A percentile compares a stretch with the other conserved stretches of the same genome.
These are phyloP conservation scores for Sitobion miscanthi DNA, from an alignment of 1,140 invertebrate genomes.

Conservation along the genomic window DNA sequence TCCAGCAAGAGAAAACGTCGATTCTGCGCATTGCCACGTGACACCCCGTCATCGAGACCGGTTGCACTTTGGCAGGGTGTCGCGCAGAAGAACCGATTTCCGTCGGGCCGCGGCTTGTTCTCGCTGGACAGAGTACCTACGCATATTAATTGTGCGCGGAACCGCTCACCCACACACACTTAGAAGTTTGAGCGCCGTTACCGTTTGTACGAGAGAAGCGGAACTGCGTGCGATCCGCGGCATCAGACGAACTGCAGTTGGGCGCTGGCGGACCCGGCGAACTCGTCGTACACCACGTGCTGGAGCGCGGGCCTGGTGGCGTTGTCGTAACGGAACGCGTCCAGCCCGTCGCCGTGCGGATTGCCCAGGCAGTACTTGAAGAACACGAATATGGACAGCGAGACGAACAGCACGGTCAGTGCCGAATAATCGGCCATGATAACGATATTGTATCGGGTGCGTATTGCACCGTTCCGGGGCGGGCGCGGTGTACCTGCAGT, in stretches of 20 bases:
- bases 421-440: conserved; percentile 57
- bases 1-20: no score
- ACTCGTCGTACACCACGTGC: conserved; percentile 25
- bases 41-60: no score
- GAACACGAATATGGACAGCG: conserved; percentile 59
- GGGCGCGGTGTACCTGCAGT: neutral
- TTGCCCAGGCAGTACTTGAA: conserved; percentile 60
- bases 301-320: conserved; percentile 1
- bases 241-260: conserved; percentile 14
- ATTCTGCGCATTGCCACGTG: no score
- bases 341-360: neutral
- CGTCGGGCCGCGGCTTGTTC: no score
- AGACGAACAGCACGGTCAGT: conserved; percentile 58
- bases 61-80: no score
- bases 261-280: neutral
- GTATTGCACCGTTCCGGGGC: neutral
- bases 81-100: no score
- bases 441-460: neutral
- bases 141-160: no score
- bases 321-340: conserved; percentile 41
- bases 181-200: no score
- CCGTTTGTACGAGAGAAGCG: neutral
- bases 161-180: no score
- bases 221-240: neutral
- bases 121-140: no score